These are phyloP conservation scores for Ceyx margarethae DNA, from an alignment of 2,113 vertebrate genomes.

Conservation along the genomic window DNA sequence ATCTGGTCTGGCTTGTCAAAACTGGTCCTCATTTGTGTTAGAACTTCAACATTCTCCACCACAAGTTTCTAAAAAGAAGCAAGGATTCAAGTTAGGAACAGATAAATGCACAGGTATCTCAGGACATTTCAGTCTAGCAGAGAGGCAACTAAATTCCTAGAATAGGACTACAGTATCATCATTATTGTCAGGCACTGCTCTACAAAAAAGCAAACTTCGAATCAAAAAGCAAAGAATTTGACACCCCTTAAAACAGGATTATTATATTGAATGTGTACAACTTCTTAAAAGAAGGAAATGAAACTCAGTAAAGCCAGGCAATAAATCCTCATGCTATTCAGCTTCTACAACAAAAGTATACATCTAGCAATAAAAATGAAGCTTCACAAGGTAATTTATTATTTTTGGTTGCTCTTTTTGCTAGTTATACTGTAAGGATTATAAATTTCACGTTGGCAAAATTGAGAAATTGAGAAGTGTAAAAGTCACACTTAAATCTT, in stretches of 20 bases:
- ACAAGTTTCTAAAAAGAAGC: conserved; percentile 88
- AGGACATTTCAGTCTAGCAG: conserved; percentile 29
- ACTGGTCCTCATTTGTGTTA: conserved; percentile 99
- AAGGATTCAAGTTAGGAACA: conserved; percentile 42
- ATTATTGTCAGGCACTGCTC: background rate
- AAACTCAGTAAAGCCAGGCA: background rate
- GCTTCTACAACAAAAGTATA: background rate
- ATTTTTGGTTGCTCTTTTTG: background rate
- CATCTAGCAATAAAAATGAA: background rate
- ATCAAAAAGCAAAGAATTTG: background rate
- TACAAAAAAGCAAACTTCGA: background rate
- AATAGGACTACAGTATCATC: background rate
- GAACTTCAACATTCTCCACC: conserved; percentile 95
- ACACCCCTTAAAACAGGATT: background rate
- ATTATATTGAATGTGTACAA: background rate
- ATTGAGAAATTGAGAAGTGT: background rate
- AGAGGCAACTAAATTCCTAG: conserved; percentile 16
- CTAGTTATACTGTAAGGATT: background rate
- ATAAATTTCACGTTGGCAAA: background rate
- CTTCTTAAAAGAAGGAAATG: background rate
- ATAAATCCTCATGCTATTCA: background rate
- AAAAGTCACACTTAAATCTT: background rate
- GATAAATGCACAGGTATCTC: background rate
- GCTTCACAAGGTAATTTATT: background rate
- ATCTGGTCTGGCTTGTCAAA: conserved; percentile 99